Evolutionary conservation across 2,113 vertebrate genomes (phyloP).

Genomic region (Aspidoscelis tigris): DNA sequence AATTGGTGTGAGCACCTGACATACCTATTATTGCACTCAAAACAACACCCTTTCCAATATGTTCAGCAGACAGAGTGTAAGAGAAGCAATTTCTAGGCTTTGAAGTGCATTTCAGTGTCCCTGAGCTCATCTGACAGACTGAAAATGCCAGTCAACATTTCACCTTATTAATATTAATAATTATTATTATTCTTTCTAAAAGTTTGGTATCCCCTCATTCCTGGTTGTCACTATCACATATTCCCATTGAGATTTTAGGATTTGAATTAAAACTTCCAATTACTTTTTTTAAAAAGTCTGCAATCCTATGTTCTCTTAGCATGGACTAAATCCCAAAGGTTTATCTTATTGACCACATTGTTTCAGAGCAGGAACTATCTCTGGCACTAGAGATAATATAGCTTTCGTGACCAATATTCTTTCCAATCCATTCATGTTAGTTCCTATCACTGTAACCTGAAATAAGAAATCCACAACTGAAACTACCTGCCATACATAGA

Average conservation of each 20-base stretch:
- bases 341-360: background rate
- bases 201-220: background rate
- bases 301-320: no score
- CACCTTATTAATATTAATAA: background rate
- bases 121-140: slow-evolving; percentile 39
- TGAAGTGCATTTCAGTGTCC: background rate
- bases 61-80: background rate
- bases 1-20: background rate
- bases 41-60: slow-evolving; percentile 33
- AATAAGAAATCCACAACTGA: no score
- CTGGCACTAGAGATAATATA: background rate
- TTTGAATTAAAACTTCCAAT: background rate
- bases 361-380: background rate
- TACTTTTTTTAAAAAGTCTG: background rate
- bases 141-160: slow-evolving; percentile 4
- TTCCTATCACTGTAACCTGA: no score
- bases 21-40: slow-evolving; percentile 27
- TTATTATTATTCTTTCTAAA: background rate
- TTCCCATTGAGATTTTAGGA: background rate
- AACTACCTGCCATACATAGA: no score
- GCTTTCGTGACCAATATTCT: background rate
- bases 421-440: no score
- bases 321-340: background rate
- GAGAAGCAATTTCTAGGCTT: slow-evolving; percentile 39
- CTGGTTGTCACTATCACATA: slow-evolving; percentile 14